Evolutionary conservation across 2,113 vertebrate species (phyloP).

Genomic region (Brachyhypopomus occidentalis): DNA sequence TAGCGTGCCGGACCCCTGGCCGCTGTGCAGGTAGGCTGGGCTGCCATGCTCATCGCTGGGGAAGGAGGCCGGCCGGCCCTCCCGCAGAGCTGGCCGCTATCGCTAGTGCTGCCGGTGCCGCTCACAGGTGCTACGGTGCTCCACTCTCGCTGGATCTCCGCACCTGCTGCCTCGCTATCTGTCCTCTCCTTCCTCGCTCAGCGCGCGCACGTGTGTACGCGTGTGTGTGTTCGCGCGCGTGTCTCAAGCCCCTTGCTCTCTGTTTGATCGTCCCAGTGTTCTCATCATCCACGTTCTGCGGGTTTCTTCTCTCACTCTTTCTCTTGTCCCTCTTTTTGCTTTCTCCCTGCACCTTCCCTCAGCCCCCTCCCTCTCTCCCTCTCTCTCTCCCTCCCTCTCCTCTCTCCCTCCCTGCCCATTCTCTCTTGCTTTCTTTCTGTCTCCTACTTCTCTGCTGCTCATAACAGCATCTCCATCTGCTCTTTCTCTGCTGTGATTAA

Average conservation of each 20-base stretch:
- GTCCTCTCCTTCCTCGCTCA: not conserved
- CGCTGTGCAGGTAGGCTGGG: conserved; percentile 12
- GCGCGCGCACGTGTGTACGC: not conserved
- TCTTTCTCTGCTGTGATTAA: conserved; percentile 64
- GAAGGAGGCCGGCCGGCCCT: conserved; percentile 7
- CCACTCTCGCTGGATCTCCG: conserved; percentile 16
- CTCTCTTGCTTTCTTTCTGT: conserved; percentile 65
- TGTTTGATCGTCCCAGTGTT: conserved; percentile 7
- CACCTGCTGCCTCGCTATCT: conserved; percentile 22
- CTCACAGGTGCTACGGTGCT: conserved; percentile 58
- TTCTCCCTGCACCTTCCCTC: conserved; percentile 36
- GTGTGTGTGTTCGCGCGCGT: not conserved
- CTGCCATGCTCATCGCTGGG: conserved; percentile 50
- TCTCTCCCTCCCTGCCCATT: conserved; percentile 57
- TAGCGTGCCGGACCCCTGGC: conserved; percentile 8
- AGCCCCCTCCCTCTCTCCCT: conserved; percentile 22
- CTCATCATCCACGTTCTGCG: conserved; percentile 44
- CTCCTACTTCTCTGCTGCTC: conserved; percentile 54
- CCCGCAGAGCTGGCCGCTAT: conserved; percentile 47
- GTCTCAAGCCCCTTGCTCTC: conserved; percentile 2
- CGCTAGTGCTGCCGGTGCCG: conserved; percentile 57
- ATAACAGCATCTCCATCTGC: conserved; percentile 75
- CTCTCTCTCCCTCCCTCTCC: conserved; percentile 3
- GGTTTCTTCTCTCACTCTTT: conserved; percentile 53
- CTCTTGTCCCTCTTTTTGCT: conserved; percentile 25